phyloP scores from a whole-genome alignment of 2,888 invertebrate species.

The Drosophila glabriapex region DNA sequence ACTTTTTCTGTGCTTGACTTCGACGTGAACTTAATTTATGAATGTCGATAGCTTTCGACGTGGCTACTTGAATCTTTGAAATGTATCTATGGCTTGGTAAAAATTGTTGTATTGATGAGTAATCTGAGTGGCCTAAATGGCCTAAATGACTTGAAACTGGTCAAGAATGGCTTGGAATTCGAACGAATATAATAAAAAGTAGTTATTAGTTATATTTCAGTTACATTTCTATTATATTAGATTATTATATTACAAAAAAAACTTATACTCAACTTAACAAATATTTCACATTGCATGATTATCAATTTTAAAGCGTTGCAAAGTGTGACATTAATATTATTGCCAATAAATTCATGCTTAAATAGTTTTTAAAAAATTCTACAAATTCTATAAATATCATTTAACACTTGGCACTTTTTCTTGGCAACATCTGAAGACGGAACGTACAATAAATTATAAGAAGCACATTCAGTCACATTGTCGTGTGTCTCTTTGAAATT shows the following conservation, averaged over 20 bases:
- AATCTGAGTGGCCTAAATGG: background rate
- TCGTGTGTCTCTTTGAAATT: slow-evolving; percentile 39
- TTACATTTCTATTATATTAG: background rate
- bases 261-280: background rate
- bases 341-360: background rate
- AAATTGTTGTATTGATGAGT: background rate
- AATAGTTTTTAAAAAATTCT: background rate
- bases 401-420: background rate
- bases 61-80: background rate
- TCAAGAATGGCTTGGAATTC: background rate
- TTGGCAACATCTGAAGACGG: background rate
- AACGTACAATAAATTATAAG: background rate
- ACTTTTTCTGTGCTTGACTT: background rate
- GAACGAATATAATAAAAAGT: background rate
- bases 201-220: background rate
- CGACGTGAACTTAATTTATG: slow-evolving; percentile 24
- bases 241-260: background rate
- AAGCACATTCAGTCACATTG: slow-evolving; percentile 17
- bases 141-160: background rate
- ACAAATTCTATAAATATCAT: background rate
- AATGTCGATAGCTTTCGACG: slow-evolving; percentile 11
- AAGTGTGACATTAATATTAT: background rate
- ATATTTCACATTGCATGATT: background rate
- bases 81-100: background rate
- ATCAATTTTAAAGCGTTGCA: background rate